phyloP scores from a whole-genome alignment of 2,113 vertebrate genomes.

The Ginglymostoma cirratum region DNA sequence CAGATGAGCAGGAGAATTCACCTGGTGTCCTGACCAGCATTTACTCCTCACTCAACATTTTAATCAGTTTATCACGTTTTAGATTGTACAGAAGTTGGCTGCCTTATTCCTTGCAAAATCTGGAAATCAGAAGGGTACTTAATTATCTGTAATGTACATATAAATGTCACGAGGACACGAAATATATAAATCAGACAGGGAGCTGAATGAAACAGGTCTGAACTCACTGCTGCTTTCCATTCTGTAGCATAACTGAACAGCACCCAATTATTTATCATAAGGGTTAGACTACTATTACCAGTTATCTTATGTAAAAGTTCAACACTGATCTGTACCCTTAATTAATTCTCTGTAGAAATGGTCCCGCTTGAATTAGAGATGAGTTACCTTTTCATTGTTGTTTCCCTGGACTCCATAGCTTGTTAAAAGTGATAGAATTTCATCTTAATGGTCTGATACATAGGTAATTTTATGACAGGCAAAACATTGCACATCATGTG shows the following conservation, averaged over 20 bases:
- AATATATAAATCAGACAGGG: not conserved
- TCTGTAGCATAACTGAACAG: not conserved
- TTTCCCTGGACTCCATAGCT: not conserved
- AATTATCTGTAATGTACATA: not conserved
- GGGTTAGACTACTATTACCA: not conserved
- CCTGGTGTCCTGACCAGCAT: not conserved
- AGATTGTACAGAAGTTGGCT: not conserved
- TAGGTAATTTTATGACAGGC: not conserved
- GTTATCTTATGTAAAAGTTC: not conserved
- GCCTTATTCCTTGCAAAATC: not conserved
- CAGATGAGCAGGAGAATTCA: not conserved
- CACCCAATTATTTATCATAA: not conserved
- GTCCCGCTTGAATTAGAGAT: not conserved
- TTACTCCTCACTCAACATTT: not conserved
- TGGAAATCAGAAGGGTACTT: not conserved
- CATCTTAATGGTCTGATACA: not conserved
- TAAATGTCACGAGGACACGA: not conserved
- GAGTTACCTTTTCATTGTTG: not conserved
- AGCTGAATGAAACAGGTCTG: not conserved
- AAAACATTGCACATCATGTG: not conserved
- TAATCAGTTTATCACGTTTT: not conserved
- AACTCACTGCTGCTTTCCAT: not conserved
- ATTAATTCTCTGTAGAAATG: not conserved
- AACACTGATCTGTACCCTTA: not conserved
- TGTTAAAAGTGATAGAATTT: not conserved